Base-by-base conservation (phyloP, 2,113 vertebrate species). In the Haemorhous mexicanus region DNA sequence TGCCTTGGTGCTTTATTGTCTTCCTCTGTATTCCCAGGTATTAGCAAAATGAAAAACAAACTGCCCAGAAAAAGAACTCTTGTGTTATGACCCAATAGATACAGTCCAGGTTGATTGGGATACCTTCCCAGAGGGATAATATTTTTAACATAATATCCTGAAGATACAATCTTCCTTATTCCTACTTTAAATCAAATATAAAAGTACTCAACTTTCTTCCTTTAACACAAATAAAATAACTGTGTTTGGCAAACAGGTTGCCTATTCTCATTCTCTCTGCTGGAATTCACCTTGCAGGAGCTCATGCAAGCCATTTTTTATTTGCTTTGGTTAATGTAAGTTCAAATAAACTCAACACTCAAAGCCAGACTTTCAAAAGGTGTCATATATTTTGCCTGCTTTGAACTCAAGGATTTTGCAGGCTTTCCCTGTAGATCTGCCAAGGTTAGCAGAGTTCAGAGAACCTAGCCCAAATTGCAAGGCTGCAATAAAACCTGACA, bases 391-490 rank as follows among this genome's bases (percentile, higher is more conserved):
- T 96, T 96, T 93, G 88, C 16, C 85, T 93, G 41, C 92, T 97
- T 96, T 97, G 94, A 96, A 96, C 91, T 97, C 90, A 86, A 92
- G 53, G 93, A 84, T 95, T 95, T 95, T 95, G 84, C 74, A 96
- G 94, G 72, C 83, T 95, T 91, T 90, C 82, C 95, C 93, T 94
- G 92, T 96, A 90, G 83, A 89, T 84, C 80, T 95, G 95, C 94
- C 96, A 96, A 95, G 95, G 96, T 97, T 93, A 96, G 93, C 56
- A 96, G 91, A 95, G 95, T 96, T 94, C 96, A 97, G 85, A 94
- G 56, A 92, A 96, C 90, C 73, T 86, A 94, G 83, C 88, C 92
- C 88, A 90, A 92, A 92, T 24, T 83, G 59, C 72, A 67, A 91
- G 59, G 68, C 79, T 90, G 93, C 61, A 92, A 78, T 93, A 93